Base-by-base conservation (phyloP, 2,888 invertebrate species). In the Ectemnius continuus region DNA sequence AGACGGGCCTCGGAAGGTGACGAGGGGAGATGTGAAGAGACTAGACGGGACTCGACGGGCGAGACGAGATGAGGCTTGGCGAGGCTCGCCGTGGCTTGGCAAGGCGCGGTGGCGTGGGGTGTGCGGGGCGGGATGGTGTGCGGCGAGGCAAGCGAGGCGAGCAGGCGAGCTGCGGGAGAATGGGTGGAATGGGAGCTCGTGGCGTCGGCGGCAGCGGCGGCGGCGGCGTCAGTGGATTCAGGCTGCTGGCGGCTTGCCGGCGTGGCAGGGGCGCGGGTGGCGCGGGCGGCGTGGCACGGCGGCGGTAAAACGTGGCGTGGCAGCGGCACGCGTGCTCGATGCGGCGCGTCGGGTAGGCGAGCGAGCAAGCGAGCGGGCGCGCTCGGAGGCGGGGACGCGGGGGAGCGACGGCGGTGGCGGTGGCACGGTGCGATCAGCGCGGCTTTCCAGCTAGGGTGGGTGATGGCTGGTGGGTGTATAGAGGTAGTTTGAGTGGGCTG, bases 261-360 rank as follows among this genome's bases (percentile, higher is more conserved):
- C 36, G 36, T 36, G 36, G 36, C 36, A 11, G 8, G 36, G 36
- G 36, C 36, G 36, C 11, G 36, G 36, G 8, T 36, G 36, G 36
- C 36, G 36, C 11, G 36, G 11, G 6, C 14, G 52, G 52, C 59
- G 66, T 71, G 76, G 76, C 76, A 76, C 71, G 71, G 76, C 5
- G 36, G 36, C 8, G 16, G 36, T 23, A 14, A 28, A n/a, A 18
- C 23, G 14, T 28, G 58, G 45, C 45, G 13, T 5, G 67, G 63
- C 18, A 28, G 16, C 52, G 52, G 52, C 52, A 16, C 16, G 52
- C n/a, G 52, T 16, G 16, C 52, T 16, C 52, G 52, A 14, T 16
- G 52, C 16, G 52, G 48, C 65, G 14, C 47, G 23, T 18, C 67
- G 59, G 58, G 67, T 48, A 79, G 75, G 70, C 56, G 61, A 16